Base-by-base conservation (phyloP, 1,140 invertebrate species). In the Leptinotarsa lineolata region DNA sequence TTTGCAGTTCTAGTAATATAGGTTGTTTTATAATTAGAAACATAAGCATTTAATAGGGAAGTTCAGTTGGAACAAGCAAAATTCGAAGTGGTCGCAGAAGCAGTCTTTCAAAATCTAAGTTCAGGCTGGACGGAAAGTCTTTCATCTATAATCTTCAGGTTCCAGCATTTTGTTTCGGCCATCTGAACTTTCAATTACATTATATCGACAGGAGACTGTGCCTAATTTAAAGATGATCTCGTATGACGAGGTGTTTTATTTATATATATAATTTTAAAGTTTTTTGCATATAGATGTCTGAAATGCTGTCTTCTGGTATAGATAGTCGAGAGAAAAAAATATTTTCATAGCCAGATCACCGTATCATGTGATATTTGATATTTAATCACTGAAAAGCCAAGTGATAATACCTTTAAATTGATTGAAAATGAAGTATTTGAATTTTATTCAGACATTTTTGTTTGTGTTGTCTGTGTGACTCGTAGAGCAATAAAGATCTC, bases 161-260 rank as follows among this genome's bases (percentile, higher is more conserved):
- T 54, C n/a, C 1, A 18, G 15, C 48, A 54, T 54, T 54, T 18
- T 54, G 48, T 54, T 54, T 54, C 30, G 15, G 15, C 48, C n/a
- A 54, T 5, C n/a, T 54, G 48, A 54, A 54, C 48, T 54, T 54
- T 54, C 48, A 8, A 54, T 15, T 54, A 54, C 48, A 18, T 22
- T 63, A 18, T 77, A 75, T 70, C 78, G 79, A 81, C 76, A 79
- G 77, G 75, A 81, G 79, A 81, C 75, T 80, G 81, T 83, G 81
- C 81, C 81, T 83, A 83, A 83, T 78, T 81, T 80, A 76, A 82
- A 73, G 76, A 81, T 78, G 80, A 82, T 68, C 71, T 71, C 72
- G 54, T 74, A 39, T 72, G n/a, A 59, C 20, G 22, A 54, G 15
- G 65, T 48, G 45, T 15, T 68, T 68, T 68, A 46, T 68, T 46